Evolutionary conservation across 2,888 invertebrate genomes (phyloP).

Genomic region (Terebella lapidaria): DNA sequence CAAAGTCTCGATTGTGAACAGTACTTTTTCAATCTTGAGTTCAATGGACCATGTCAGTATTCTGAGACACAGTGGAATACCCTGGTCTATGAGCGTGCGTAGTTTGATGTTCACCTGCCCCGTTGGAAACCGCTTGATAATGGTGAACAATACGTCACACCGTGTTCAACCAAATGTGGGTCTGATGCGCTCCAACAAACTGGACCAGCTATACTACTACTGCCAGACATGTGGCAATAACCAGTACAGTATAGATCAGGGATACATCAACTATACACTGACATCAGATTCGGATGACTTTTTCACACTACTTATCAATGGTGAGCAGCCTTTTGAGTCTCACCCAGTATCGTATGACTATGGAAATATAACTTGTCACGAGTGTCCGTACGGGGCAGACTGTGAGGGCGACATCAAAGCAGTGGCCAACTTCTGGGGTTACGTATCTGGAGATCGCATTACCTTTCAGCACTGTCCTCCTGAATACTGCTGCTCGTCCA

Average conservation of each 20-base stretch:
- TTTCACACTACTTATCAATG: slow-evolving; percentile 13
- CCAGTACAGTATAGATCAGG: slow-evolving; percentile 18
- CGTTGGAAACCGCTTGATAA: slow-evolving; percentile 13
- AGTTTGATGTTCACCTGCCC: slow-evolving; percentile 17
- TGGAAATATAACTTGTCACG: slow-evolving; percentile 17
- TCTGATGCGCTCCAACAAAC: slow-evolving; percentile 14
- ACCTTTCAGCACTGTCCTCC: slow-evolving; percentile 18
- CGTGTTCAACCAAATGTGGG: slow-evolving; percentile 7
- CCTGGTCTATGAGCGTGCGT: slow-evolving; percentile 19
- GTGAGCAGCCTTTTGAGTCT: slow-evolving; percentile 5
- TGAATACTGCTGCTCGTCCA: slow-evolving; percentile 14
- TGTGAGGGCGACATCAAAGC: slow-evolving; percentile 12
- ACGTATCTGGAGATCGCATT: background rate
- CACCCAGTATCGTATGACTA: slow-evolving; percentile 13
- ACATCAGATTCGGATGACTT: slow-evolving; percentile 8
- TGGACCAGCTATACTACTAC: slow-evolving; percentile 20
- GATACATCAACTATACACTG: slow-evolving; percentile 17
- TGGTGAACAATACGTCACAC: slow-evolving; percentile 17
- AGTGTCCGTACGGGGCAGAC: slow-evolving; percentile 20
- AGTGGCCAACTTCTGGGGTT: slow-evolving; percentile 20
- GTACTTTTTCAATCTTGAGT: background rate
- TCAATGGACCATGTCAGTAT: slow-evolving; percentile 12
- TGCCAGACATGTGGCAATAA: slow-evolving; percentile 19
- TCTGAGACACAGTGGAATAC: slow-evolving; percentile 12
- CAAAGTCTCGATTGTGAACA: slow-evolving; percentile 2